Percentiles rank a stretch among this genome's conserved stretches.
phyloP scores from a whole-genome alignment of 2,113 vertebrate species.

The Gnathonemus echidnorhynchus region DNA sequence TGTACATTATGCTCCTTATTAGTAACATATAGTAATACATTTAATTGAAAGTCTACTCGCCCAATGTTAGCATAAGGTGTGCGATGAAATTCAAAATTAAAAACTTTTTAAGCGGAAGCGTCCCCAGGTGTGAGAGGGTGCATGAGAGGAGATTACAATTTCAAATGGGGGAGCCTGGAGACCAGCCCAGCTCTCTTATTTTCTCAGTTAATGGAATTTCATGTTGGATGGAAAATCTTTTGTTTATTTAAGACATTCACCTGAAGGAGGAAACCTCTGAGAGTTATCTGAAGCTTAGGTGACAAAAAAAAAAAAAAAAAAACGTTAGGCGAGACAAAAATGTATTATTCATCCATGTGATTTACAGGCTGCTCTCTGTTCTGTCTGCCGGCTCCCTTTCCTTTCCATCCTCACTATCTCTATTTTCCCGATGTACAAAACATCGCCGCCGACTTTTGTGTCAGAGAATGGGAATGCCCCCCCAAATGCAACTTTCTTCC shows the following conservation, averaged over 20 bases:
- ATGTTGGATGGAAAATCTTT: conserved; percentile 23
- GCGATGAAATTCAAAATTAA: conserved; percentile 19
- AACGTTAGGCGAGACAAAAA: conserved; percentile 20
- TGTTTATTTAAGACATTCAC: conserved; percentile 25
- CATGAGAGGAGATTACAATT: conserved; percentile 18
- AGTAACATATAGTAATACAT: background rate
- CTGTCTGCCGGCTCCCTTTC: background rate
- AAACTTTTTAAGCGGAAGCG: conserved; percentile 17
- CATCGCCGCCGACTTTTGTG: background rate
- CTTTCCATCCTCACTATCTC: background rate
- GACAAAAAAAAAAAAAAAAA: background rate
- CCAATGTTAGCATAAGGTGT: background rate
- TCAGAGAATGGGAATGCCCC: background rate
- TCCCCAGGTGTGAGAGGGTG: background rate
- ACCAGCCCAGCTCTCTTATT: conserved; percentile 16
- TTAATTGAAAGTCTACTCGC: conserved; percentile 10
- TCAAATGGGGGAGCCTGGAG: conserved; percentile 26
- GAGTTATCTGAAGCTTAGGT: conserved; percentile 14
- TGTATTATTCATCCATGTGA: conserved; percentile 17
- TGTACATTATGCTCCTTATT: background rate
- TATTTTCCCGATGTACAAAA: background rate
- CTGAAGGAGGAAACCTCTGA: conserved; percentile 27
- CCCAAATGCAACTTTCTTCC: background rate
- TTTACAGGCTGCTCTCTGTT: background rate
- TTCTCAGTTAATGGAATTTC: conserved; percentile 29